Evolutionary conservation across 2,113 vertebrate genomes (phyloP).

Genomic region (Nymphicus hollandicus): DNA sequence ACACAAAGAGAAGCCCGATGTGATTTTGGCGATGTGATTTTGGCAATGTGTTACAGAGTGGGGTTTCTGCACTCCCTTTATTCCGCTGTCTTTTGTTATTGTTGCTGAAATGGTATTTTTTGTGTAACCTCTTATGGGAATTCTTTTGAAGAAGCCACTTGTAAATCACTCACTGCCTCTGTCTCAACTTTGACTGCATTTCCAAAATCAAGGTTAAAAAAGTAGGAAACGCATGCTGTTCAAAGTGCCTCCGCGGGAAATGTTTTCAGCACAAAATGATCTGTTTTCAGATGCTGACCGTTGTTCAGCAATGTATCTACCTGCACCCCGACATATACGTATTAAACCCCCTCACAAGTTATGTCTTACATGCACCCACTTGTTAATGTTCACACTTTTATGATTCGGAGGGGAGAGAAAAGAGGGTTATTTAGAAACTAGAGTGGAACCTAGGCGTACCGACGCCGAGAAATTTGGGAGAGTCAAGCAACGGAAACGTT

Average conservation of each 20-base stretch:
- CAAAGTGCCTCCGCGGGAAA: not conserved
- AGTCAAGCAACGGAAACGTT: not conserved
- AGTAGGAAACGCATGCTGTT: not conserved
- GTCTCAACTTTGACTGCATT: not conserved
- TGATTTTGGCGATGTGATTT: constrained; percentile 58
- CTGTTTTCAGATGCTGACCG: not conserved
- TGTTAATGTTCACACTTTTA: not conserved
- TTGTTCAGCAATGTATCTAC: not conserved
- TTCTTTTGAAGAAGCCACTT: constrained; percentile 66
- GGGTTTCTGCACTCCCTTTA: constrained; percentile 19
- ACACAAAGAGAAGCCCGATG: not conserved
- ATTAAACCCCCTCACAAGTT: not conserved
- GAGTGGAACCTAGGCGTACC: not conserved
- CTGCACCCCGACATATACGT: not conserved
- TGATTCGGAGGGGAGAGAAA: not conserved
- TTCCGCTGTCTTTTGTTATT: constrained; percentile 25
- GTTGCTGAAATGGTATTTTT: constrained; percentile 47
- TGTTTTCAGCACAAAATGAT: not conserved
- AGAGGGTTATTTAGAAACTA: not conserved
- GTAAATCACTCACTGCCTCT: constrained; percentile 63
- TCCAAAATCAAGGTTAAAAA: constrained; percentile 48
- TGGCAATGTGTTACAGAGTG: not conserved
- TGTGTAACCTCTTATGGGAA: constrained; percentile 51
- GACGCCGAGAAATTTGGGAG: not conserved
- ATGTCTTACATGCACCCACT: too few species aligned